A percentile compares a stretch with the other conserved stretches of the same genome.
Conservation (phyloP, 2,888 invertebrate genomes). For the Camptogramma bilineatum region DNA sequence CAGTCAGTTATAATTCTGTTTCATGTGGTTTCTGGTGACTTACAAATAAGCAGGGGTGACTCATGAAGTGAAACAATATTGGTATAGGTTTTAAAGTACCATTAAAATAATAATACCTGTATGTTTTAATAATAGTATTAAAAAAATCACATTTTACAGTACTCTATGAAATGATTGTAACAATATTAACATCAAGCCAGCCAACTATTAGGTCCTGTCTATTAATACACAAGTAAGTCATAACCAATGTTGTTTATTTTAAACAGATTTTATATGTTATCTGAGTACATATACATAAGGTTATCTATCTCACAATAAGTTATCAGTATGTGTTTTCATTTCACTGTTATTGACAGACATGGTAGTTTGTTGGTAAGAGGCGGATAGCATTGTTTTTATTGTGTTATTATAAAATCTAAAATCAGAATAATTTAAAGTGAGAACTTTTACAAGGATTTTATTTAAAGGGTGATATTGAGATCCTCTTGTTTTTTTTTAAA, state of each 20-base stretch:
- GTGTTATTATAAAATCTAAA: conserved; percentile 22
- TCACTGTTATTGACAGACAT: conserved; percentile 51
- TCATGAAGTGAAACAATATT: too few species aligned
- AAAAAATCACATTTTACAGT: too few species aligned
- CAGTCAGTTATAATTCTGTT: too few species aligned
- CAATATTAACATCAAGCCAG: too few species aligned
- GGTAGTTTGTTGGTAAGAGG: conserved; percentile 21
- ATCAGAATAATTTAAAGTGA: neutral
- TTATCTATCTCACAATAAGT: conserved; percentile 65
- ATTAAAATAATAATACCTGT: too few species aligned
- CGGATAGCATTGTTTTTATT: conserved; percentile 30
- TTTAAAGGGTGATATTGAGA: neutral
- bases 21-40: too few species aligned
- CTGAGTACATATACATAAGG: conserved; percentile 56
- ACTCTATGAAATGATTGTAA: too few species aligned
- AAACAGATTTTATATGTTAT: conserved; percentile 60
- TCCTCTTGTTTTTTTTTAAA: neutral
- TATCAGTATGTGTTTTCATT: conserved; percentile 58
- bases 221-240: neutral
- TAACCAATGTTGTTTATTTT: conserved; percentile 54
- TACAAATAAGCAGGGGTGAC: too few species aligned
- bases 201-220: too few species aligned
- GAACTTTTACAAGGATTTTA: neutral
- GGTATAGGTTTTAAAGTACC: too few species aligned
- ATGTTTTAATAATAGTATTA: too few species aligned